Base-by-base conservation (phyloP, 35 echinoderm and acorn worm genomes). In the Eucidaris tribuloides region DNA sequence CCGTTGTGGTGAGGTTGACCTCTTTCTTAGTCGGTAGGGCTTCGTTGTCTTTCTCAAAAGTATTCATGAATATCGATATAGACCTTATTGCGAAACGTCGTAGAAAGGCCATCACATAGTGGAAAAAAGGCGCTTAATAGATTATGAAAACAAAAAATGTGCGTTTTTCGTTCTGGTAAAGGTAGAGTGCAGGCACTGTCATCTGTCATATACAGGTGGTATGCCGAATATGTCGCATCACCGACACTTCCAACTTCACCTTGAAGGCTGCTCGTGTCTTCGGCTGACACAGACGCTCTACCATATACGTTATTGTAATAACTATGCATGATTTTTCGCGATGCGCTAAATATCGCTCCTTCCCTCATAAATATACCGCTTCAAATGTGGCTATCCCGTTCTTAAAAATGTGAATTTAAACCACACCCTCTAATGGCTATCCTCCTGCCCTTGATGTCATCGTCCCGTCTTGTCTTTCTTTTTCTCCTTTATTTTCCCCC, bases 21-120 rank as follows among this genome's bases (percentile, higher is more conserved):
- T 36, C 65, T 36, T 71, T 71, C 33, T 71, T 71, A 3, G 65
- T 71, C 4, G 65, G 65, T 71, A 71, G 33, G 28, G 4, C 14
- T 37, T 71, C 65, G 11, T 37, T 31, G 65, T 71, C 39, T 71
- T 71, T 71, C 65, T 38, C 65, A 38, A 71, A n/a, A 71, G 22
- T 71, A 71, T 40, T 71, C 65, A 29, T 36, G 6, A 32, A 71
- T 24, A 20, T 71, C 65, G 17, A 71, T 32, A 20, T 71, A 71
- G 17, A 40, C 36, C 6, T 24, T 13, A 7, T 40, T 71, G 20
- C 28, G 65, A 15, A 36, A 71, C 22, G 65, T 71, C 65, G 31
- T 71, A 5, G 22, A 27, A 27, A 71, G 28, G 2, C n/a, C n/a
- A n/a, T n/a, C n/a, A n/a, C n/a, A n/a, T n/a, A n/a, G n/a, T n/a